Percentiles rank a stretch among this genome's conserved stretches.
Evolutionary conservation across 2,113 vertebrate species (phyloP).

Genomic region (Anhinga anhinga): DNA sequence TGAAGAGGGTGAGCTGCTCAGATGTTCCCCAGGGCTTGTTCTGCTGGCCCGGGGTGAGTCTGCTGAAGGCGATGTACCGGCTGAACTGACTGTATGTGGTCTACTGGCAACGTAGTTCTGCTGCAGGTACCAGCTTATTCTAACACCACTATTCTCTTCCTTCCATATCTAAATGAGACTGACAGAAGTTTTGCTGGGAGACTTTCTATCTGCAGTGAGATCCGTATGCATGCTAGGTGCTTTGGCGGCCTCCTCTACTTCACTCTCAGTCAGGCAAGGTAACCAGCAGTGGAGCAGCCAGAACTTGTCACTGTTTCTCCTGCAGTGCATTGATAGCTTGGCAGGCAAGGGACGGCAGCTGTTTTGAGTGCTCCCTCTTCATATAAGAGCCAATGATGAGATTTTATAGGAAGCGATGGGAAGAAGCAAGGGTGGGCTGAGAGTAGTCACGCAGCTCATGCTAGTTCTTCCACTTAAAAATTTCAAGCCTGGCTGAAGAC

Average conservation of each 20-base stretch:
- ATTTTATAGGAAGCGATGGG: not conserved
- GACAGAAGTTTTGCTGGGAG: not conserved
- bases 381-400: not conserved
- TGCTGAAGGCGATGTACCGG: not conserved
- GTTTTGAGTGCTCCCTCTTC: slow-evolving; percentile 4
- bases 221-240: not conserved
- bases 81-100: not conserved
- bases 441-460: not conserved
- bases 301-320: not conserved
- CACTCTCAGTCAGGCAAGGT: not conserved
- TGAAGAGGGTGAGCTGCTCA: not conserved
- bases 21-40: fast-evolving
- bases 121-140: not conserved
- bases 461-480: not conserved
- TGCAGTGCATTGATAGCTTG: not conserved
- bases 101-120: not conserved
- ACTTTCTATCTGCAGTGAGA: not conserved
- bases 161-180: not conserved
- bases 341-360: slow-evolving; percentile 19
- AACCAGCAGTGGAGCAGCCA: not conserved
- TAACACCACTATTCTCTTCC: not conserved
- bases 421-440: slow-evolving; percentile 30
- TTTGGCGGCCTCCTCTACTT: not conserved
- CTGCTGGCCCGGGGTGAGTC: not conserved
- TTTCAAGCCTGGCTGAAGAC: not conserved